Base-by-base conservation (phyloP, 2,888 invertebrate species). In the Pyrrhia umbra region DNA sequence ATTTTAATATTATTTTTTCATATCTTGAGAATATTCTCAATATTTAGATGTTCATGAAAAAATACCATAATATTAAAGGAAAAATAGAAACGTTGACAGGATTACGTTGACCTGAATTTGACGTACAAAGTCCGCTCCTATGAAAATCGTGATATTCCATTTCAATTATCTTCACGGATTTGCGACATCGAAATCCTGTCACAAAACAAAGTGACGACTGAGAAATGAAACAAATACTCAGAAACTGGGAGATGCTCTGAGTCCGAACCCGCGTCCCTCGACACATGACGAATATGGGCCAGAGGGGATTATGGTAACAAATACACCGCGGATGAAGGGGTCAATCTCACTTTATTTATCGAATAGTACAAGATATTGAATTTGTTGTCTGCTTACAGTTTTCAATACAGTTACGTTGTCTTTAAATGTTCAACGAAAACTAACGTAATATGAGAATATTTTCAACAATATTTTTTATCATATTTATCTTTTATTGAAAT, bases 161-260 rank as follows among this genome's bases (percentile, higher is more conserved):
- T 88, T 87, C 88, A 88, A 88, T 89, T 89, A 87, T 87, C 81
- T 86, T 84, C 76, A 84, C 69, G 85, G 86, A 86, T 86, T 86
- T 85, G 81, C 75, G 75, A 81, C 76, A 77, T 71, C 74, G 73
- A 78, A 78, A 78, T 83, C 73, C 82, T 81, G 80, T 82, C 84
- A 85, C 71, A 83, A 81, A 78, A 81, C 72, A 70, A 76, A 70
- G 77, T 76, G 75, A 79, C 73, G 73, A 72, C 72, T 68, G 73
- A 79, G 73, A 75, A 64, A 64, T 30, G 79, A 82, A 84, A 84
- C 77, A 82, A 85, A 82, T 82, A 82, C 56, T 70, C 59, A 64
- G 45, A 51, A 74, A 62, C 68, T 49, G 68, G 60, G 43, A 67
- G 54, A 18, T 34, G 45, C 59, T 76, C 76, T 45, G 51, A 65